These are phyloP conservation scores for Andrena bicolor DNA, from an alignment of 2,888 invertebrate genomes.

Conservation along the genomic window DNA sequence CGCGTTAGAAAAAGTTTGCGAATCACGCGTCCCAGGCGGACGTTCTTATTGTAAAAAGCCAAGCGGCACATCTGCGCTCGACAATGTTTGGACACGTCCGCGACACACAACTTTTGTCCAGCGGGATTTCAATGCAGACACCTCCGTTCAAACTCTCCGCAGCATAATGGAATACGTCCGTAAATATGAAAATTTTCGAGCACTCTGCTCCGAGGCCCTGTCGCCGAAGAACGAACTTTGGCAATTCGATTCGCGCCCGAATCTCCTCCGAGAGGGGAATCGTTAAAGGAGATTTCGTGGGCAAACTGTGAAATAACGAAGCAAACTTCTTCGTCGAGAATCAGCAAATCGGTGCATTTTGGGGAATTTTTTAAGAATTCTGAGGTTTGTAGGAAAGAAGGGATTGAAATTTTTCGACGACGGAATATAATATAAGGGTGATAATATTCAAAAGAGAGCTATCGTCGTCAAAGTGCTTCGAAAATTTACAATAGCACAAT, in stretches of 20 bases:
- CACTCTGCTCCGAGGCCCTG: slow-evolving; percentile 23
- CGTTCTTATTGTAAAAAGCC: slow-evolving; percentile 61
- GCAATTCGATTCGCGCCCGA: slow-evolving; percentile 44
- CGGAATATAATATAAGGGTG: too few species aligned
- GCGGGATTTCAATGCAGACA: slow-evolving; percentile 80
- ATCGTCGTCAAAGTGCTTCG: too few species aligned
- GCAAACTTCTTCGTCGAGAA: too few species aligned
- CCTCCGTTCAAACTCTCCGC: slow-evolving; percentile 63
- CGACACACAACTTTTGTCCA: slow-evolving; percentile 82
- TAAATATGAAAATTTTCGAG: slow-evolving; percentile 76
- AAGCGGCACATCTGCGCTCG: slow-evolving; percentile 81
- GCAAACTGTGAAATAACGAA: neutral
- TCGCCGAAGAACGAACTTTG: slow-evolving; percentile 28
- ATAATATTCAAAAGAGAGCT: too few species aligned
- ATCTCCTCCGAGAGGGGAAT: slow-evolving; percentile 9
- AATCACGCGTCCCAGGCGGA: slow-evolving; percentile 57
- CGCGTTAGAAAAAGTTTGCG: slow-evolving; percentile 61
- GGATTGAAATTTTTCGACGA: neutral
- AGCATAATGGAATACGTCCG: slow-evolving; percentile 79
- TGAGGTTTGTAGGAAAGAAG: neutral
- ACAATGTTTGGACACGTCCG: slow-evolving; percentile 83
- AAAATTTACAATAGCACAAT: too few species aligned
- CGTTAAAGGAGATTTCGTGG: neutral
- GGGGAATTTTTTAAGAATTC: neutral
- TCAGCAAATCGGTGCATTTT: neutral